Evolutionary conservation across 2,797 vertebrate species (phyloP).

Genomic region (Vultur gryphus): DNA sequence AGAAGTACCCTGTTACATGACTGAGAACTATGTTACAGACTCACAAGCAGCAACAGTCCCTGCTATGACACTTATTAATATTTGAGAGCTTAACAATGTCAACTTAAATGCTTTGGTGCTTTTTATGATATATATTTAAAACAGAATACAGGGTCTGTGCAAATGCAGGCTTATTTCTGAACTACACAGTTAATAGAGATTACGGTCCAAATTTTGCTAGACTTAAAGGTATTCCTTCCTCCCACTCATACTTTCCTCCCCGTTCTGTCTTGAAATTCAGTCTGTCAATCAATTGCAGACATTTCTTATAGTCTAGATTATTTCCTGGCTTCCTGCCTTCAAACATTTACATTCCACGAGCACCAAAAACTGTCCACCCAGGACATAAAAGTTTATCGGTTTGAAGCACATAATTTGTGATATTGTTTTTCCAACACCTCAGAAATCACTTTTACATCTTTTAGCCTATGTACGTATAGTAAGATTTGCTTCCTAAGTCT

Average conservation of each 20-base stretch:
- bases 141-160: neutral
- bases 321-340: neutral
- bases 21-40: neutral
- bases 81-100: neutral
- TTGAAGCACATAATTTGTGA: neutral
- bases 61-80: neutral
- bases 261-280: neutral
- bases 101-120: neutral
- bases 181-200: neutral
- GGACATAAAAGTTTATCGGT: neutral
- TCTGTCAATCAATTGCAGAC: neutral
- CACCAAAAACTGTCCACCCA: neutral
- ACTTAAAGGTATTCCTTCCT: neutral
- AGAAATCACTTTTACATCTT: neutral
- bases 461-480: neutral
- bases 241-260: neutral
- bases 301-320: neutral
- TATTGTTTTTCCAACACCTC: neutral
- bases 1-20: accelerated
- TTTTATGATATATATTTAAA: neutral
- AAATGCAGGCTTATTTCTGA: neutral
- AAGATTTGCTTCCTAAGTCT: neutral
- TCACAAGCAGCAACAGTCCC: neutral
- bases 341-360: neutral
- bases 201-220: neutral